These are phyloP conservation scores for Sebastes hopkinsi DNA, from an alignment of 2,797 vertebrate genomes.

Conservation along the genomic window DNA sequence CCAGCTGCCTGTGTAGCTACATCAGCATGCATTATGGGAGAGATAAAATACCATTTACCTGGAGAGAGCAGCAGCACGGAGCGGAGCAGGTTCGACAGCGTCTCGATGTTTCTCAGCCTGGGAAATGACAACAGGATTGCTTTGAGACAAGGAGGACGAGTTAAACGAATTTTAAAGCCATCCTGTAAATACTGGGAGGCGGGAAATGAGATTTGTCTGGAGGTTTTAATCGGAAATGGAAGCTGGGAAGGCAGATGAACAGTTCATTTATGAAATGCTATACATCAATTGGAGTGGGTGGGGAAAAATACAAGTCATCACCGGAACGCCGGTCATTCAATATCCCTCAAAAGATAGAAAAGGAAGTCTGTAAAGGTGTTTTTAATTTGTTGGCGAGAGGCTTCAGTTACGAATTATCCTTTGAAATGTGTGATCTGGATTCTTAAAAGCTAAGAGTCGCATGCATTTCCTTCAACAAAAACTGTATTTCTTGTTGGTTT, in stretches of 20 bases:
- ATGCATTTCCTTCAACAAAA: background rate
- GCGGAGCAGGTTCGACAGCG: slow-evolving; percentile 89
- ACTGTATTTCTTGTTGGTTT: background rate
- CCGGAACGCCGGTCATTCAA: slow-evolving; percentile 17
- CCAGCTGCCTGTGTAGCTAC: slow-evolving; percentile 64
- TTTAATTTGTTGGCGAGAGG: background rate
- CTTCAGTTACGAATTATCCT: background rate
- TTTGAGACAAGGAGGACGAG: slow-evolving; percentile 46
- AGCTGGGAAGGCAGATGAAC: slow-evolving; percentile 26
- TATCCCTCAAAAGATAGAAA: slow-evolving; percentile 3
- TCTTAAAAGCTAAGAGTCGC: background rate
- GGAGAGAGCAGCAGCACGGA: slow-evolving; percentile 89
- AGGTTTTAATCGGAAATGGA: slow-evolving; percentile 60
- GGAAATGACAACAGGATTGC: slow-evolving; percentile 51
- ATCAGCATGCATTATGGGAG: slow-evolving; percentile 67
- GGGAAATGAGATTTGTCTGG: slow-evolving; percentile 63
- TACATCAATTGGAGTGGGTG: slow-evolving; percentile 6
- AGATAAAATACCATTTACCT: slow-evolving; percentile 75
- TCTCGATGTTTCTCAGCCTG: slow-evolving; percentile 92
- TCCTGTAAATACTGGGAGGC: slow-evolving; percentile 42
- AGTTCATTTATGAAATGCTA: slow-evolving; percentile 46
- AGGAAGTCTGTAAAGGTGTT: background rate
- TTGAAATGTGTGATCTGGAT: background rate
- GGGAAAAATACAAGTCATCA: slow-evolving; percentile 19
- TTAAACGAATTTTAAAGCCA: slow-evolving; percentile 47